Evolutionary conservation across 2,797 vertebrate genomes (phyloP).

Genomic region (Aldrovandia affinis): DNA sequence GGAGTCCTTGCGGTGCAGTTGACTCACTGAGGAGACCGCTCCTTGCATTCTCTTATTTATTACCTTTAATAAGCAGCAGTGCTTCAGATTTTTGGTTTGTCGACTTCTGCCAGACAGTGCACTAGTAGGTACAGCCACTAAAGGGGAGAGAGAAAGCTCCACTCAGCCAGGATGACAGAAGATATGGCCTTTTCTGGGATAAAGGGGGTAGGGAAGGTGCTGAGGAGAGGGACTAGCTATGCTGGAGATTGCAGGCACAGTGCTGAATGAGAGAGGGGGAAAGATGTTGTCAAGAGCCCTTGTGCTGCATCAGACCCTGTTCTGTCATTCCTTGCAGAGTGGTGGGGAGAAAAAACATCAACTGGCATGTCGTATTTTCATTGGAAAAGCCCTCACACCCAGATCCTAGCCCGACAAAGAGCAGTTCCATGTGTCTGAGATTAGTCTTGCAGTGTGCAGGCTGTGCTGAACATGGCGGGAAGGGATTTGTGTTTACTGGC

Average conservation of each 20-base stretch:
- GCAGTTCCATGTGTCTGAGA: not conserved
- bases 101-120: not conserved
- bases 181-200: not conserved
- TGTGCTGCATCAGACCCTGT: not conserved
- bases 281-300: too few relatives aligned
- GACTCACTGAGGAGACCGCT: too few relatives aligned
- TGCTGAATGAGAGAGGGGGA: conserved; percentile 5
- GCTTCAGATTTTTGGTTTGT: not conserved
- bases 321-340: not conserved
- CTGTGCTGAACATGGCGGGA: not conserved
- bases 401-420: not conserved
- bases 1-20: too few relatives aligned
- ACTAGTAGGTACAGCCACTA: not conserved
- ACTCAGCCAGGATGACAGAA: not conserved
- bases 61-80: not conserved
- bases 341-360: not conserved
- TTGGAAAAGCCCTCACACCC: not conserved
- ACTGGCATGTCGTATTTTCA: not conserved
- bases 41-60: too few relatives aligned
- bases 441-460: not conserved
- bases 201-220: not conserved
- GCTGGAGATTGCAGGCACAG: not conserved
- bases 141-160: not conserved
- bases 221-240: not conserved
- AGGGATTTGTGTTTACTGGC: not conserved